phyloP scores from a whole-genome alignment of 30 jellyfish, hydroid and myxozoan species.

The Pelagia noctiluca region DNA sequence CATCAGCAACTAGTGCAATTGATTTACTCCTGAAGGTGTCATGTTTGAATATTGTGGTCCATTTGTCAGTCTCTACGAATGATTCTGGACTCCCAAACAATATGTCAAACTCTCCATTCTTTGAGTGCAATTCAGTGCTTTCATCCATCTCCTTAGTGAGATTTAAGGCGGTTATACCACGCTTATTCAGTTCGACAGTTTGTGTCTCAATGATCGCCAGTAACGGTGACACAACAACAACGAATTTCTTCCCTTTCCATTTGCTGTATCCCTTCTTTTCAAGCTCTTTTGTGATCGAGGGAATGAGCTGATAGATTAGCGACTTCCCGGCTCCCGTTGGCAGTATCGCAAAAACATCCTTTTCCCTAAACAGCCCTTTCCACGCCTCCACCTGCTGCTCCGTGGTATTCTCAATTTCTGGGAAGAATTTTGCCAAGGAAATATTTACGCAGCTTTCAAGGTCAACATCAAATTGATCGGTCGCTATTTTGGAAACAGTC shows the following conservation, averaged over 20 bases:
- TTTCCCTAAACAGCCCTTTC: background rate
- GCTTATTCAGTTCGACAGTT: conserved; percentile 16
- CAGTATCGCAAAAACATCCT: background rate
- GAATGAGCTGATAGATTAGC: background rate
- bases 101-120: conserved; percentile 29
- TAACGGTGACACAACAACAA: conserved; percentile 6
- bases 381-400: background rate
- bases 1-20: conserved; percentile 27
- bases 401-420: too few species aligned
- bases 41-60: background rate
- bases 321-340: background rate
- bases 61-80: conserved; percentile 20
- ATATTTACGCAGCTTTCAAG: too few species aligned
- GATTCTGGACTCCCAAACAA: conserved; percentile 47
- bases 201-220: conserved; percentile 13
- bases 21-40: conserved; percentile 2
- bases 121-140: background rate
- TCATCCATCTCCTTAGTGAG: conserved; percentile 25
- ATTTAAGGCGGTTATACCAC: conserved; percentile 25
- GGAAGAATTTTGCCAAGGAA: too few species aligned
- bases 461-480: too few species aligned
- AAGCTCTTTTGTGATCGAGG: background rate
- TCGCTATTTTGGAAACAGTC: too few species aligned
- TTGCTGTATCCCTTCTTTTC: background rate
- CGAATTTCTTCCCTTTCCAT: conserved; percentile 1